Percentiles rank a stretch among this genome's conserved stretches.
phyloP scores from a whole-genome alignment of 2,888 invertebrate species.

The Sturmia bella region DNA sequence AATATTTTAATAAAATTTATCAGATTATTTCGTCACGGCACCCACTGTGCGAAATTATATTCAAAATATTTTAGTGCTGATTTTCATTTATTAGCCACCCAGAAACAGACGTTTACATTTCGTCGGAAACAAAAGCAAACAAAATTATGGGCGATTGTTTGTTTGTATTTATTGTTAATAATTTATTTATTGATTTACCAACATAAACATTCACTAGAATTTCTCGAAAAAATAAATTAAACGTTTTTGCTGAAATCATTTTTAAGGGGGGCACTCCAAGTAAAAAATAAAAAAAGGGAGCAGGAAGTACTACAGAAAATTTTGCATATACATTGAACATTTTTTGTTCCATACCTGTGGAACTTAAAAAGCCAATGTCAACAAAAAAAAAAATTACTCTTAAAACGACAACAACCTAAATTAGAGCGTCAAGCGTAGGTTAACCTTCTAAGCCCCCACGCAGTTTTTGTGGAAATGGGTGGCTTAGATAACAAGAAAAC shows the following conservation, averaged over 20 bases:
- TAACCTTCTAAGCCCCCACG: too few species aligned
- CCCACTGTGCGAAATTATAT: constrained; percentile 33
- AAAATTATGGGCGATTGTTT: not conserved
- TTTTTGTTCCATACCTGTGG: too few species aligned
- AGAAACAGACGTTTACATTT: not conserved
- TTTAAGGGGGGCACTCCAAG: constrained; percentile 33
- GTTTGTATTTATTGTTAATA: constrained; percentile 26
- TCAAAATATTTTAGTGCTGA: constrained; percentile 8
- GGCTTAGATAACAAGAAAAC: too few species aligned
- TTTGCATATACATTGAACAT: too few species aligned
- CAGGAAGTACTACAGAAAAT: too few species aligned
- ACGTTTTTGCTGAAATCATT: too few species aligned
- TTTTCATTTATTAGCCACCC: not conserved
- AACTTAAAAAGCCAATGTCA: too few species aligned
- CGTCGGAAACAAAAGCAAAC: not conserved
- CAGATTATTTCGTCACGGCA: constrained; percentile 14
- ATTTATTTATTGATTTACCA: constrained; percentile 45
- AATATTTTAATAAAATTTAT: not conserved
- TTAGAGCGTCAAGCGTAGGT: too few species aligned
- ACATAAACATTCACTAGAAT: constrained; percentile 52
- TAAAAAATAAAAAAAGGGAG: too few species aligned
- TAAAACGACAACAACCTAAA: too few species aligned
- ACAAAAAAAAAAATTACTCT: too few species aligned
- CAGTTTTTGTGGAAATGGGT: too few species aligned
- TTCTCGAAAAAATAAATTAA: not conserved